phyloP scores from a whole-genome alignment of 2,888 invertebrate species.

The Hyposoter dolosus region DNA sequence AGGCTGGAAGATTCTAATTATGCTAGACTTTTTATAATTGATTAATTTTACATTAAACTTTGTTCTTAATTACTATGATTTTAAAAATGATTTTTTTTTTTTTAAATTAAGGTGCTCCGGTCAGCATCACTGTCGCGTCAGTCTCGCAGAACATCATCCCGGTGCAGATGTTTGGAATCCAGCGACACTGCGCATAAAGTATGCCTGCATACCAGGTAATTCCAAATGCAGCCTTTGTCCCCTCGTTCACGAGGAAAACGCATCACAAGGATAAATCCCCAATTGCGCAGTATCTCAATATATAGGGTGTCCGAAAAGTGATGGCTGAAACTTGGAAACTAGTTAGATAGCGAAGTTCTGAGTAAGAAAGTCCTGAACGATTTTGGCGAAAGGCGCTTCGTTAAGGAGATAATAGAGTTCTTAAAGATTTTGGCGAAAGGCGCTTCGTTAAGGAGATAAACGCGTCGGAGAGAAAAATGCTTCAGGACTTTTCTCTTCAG shows the following conservation, averaged over 20 bases:
- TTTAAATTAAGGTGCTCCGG: constrained; percentile 89
- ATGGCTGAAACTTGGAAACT: not conserved
- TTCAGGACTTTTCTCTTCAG: not conserved
- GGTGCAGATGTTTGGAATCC: constrained; percentile 88
- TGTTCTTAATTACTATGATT: not conserved
- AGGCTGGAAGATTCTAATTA: no score
- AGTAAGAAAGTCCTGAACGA: not conserved
- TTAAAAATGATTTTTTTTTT: constrained; percentile 12
- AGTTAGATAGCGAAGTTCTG: not conserved
- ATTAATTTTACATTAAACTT: constrained; percentile 48
- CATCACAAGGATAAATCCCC: not conserved
- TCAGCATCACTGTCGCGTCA: constrained; percentile 91
- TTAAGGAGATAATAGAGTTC: not conserved
- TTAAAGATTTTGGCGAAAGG: not conserved
- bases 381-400: not conserved
- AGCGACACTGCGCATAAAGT: constrained; percentile 89
- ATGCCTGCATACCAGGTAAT: constrained; percentile 91
- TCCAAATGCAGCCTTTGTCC: not conserved
- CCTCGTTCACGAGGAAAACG: not conserved
- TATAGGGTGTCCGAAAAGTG: not conserved
- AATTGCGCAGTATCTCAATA: not conserved
- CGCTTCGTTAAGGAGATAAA: not conserved
- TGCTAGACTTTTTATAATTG: no score
- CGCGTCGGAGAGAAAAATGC: not conserved
- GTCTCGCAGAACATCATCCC: constrained; percentile 88